phyloP scores from a whole-genome alignment of 2,797 vertebrate species.

The Neosalanx taihuensis region DNA sequence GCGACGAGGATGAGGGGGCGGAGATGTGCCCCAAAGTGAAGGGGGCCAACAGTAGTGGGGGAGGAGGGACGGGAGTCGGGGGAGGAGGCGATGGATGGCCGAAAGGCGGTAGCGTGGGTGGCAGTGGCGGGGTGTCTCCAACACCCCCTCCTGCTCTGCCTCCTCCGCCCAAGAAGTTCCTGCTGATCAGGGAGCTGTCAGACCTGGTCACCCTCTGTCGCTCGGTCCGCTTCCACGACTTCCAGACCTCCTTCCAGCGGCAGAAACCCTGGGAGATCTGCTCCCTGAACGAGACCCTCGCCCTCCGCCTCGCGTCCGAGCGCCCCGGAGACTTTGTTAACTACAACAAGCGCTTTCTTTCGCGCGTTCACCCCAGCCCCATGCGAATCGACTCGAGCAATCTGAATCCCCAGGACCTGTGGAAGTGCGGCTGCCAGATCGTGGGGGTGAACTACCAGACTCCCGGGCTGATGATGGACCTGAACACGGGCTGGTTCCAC shows the following conservation, averaged over 20 bases:
- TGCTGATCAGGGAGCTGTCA: slow-evolving; percentile 85
- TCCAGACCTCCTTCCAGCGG: slow-evolving; percentile 79
- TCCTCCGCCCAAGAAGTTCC: slow-evolving; percentile 57
- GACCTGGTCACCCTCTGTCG: slow-evolving; percentile 87
- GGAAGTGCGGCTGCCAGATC: slow-evolving; percentile 94
- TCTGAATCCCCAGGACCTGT: slow-evolving; percentile 94
- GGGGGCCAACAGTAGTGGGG: slow-evolving; percentile 60
- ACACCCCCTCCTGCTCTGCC: slow-evolving; percentile 40
- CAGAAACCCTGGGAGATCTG: slow-evolving; percentile 91
- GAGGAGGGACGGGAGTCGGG: slow-evolving; percentile 19
- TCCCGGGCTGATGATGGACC: slow-evolving; percentile 93
- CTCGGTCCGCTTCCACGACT: slow-evolving; percentile 83
- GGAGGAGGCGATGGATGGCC: slow-evolving; percentile 60
- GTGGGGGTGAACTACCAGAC: slow-evolving; percentile 96
- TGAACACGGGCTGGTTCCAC: slow-evolving; percentile 90
- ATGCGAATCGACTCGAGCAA: slow-evolving; percentile 93
- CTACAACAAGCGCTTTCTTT: slow-evolving; percentile 90
- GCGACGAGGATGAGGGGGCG: slow-evolving; percentile 89
- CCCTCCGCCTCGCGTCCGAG: slow-evolving; percentile 81
- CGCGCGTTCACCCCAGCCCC: slow-evolving; percentile 85
- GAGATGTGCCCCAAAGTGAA: slow-evolving; percentile 82
- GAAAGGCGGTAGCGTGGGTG: slow-evolving; percentile 64
- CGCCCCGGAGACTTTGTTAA: slow-evolving; percentile 89
- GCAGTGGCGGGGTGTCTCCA: slow-evolving; percentile 9
- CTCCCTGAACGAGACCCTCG: slow-evolving; percentile 86